These are phyloP conservation scores for Deilephila porcellus DNA, from an alignment of 2,888 invertebrate genomes.

Conservation along the genomic window DNA sequence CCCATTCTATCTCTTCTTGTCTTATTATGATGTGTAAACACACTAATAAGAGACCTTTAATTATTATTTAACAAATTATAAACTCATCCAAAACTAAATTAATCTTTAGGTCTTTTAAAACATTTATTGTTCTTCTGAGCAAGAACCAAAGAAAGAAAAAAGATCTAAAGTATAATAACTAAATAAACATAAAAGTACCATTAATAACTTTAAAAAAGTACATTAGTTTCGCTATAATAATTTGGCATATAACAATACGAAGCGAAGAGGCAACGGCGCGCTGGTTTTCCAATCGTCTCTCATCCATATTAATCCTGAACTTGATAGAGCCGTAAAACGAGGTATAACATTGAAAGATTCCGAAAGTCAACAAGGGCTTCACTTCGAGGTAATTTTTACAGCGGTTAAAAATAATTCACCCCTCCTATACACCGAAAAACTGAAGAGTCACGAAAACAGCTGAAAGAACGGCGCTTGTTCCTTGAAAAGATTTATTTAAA, in stretches of 20 bases:
- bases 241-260: neutral
- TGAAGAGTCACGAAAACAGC: slow-evolving; percentile 41
- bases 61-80: too few relatives aligned
- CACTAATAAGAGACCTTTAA: too few relatives aligned
- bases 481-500: neutral
- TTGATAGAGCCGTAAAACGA: slow-evolving; percentile 51
- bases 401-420: slow-evolving; percentile 44
- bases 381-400: slow-evolving; percentile 43
- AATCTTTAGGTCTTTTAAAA: too few relatives aligned
- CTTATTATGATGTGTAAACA: too few relatives aligned
- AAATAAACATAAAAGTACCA: too few relatives aligned
- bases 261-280: neutral
- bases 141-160: too few relatives aligned
- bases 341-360: slow-evolving; percentile 50
- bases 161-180: too few relatives aligned
- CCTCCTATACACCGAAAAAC: slow-evolving; percentile 39
- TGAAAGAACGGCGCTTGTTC: slow-evolving; percentile 16
- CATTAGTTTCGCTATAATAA: neutral
- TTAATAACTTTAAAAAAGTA: too few relatives aligned
- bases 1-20: too few relatives aligned
- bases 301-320: slow-evolving; percentile 46
- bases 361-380: slow-evolving; percentile 50
- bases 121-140: too few relatives aligned
- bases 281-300: slow-evolving; percentile 23
- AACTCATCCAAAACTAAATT: too few relatives aligned